Evolutionary conservation across 2,113 vertebrate genomes (phyloP), one percentile per base, ranked within the genome.

Genomic region (Silurus glanis): DNA sequence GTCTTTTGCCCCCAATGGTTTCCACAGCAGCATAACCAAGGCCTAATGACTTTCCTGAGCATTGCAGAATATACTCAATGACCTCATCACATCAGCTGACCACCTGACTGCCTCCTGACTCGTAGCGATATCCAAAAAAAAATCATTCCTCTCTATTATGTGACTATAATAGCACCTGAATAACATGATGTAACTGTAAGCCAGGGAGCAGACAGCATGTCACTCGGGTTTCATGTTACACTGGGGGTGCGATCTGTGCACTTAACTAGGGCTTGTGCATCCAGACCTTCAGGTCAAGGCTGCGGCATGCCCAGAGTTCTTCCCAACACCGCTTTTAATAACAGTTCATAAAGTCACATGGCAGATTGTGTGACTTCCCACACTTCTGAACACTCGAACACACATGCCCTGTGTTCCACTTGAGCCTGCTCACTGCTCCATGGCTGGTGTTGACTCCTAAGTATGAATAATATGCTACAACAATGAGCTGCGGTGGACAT

Each of bases 241-340:
- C 83, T 86, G 88, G 87, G 37, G 58, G 0, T 1, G 78, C 45
- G 25, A 80, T 85, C 78, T 61, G 9, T 76, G 47, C 55, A 61
- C 66, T 86, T 78, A 47, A 80, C 85, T 67, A 21, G 8, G 49
- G 10, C 55, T 62, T 80, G 82, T 66, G 49, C 58, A 13, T 5
- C 47, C 61, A 17, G n/a, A 81, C 51, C 81, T 19, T 14, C 17
- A 86, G 92, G 90, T 94, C 91, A 91, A 69, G 89, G 90, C 88
- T 89, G 86, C 83, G 66, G 86, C 12, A 66, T 87, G 72, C 85
- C 88, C 89, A 59, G 83, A 87, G 69, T 82, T 91, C 92, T 93
- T 89, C 53, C 84, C 89, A 93, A 91, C 94, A 84, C 91, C 5
- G 93, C 92, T 94, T 95, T 93, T 93, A 94, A 95, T 95, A 94